Evolutionary conservation across 2,113 vertebrate genomes (phyloP).

Genomic region (Ageneiosus marmoratus): DNA sequence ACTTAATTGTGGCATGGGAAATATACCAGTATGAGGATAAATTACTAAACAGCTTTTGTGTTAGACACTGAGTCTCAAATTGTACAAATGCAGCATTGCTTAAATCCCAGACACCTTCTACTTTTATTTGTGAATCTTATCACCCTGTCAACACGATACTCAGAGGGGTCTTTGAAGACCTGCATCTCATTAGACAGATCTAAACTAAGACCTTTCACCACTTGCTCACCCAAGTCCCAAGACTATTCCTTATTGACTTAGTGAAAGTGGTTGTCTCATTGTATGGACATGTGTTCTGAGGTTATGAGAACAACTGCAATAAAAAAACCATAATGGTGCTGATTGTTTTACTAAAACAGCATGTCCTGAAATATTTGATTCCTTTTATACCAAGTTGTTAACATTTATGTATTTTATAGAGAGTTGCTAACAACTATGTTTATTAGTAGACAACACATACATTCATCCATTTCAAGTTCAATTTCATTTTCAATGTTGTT

Average conservation of each 20-base stretch:
- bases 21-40: not conserved
- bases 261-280: not conserved
- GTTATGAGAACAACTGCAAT: not conserved
- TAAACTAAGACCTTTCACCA: conserved; percentile 34
- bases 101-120: conserved; percentile 22
- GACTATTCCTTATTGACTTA: conserved; percentile 1
- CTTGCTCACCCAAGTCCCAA: not conserved
- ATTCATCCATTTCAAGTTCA: not conserved
- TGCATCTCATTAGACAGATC: conserved; percentile 4
- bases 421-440: not conserved
- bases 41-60: not conserved
- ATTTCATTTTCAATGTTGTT: not conserved
- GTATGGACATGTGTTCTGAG: not conserved
- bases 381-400: not conserved
- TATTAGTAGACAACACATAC: not conserved
- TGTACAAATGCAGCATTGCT: not conserved
- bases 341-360: not conserved
- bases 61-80: not conserved
- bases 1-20: not conserved
- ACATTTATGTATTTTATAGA: too few species aligned
- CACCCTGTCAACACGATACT: conserved; percentile 16
- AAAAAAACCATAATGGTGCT: not conserved
- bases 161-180: not conserved
- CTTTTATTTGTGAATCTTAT: conserved; percentile 14
- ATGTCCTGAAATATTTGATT: not conserved